Conservation (phyloP, 2,888 invertebrate genomes). For the Leucozona laternaria region DNA sequence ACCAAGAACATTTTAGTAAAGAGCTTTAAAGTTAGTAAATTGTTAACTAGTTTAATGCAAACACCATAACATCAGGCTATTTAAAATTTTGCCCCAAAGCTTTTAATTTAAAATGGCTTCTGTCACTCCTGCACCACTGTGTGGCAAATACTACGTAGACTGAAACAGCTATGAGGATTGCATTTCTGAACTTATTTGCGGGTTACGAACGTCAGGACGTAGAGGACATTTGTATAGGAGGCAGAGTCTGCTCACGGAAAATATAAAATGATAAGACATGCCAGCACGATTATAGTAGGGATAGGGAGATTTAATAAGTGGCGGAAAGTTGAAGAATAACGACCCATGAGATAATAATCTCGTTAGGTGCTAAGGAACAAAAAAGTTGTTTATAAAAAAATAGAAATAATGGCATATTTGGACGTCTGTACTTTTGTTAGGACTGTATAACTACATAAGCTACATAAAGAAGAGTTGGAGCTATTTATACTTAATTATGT, state of each 20-base stretch:
- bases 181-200: conserved; percentile 37
- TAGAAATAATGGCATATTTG: conserved; percentile 23
- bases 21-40: too few relatives aligned
- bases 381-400: conserved; percentile 13
- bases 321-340: conserved; percentile 70
- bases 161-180: background rate
- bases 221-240: conserved; percentile 22
- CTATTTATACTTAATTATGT: conserved; percentile 54
- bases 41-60: too few relatives aligned
- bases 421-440: conserved; percentile 6
- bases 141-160: background rate
- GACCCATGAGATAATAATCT: conserved; percentile 67
- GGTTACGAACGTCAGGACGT: background rate
- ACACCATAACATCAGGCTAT: too few relatives aligned
- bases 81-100: too few relatives aligned
- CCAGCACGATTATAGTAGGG: conserved; percentile 58
- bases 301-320: conserved; percentile 67
- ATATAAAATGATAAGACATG: conserved; percentile 66
- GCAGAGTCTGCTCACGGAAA: conserved; percentile 46
- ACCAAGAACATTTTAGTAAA: too few relatives aligned
- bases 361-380: conserved; percentile 27
- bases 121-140: background rate
- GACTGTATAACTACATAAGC: conserved; percentile 39
- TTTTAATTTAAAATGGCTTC: background rate
- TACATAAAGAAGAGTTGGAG: conserved; percentile 25